Evolutionary conservation across 2,113 vertebrate genomes (phyloP).

Genomic region (Bothrops jararaca): DNA sequence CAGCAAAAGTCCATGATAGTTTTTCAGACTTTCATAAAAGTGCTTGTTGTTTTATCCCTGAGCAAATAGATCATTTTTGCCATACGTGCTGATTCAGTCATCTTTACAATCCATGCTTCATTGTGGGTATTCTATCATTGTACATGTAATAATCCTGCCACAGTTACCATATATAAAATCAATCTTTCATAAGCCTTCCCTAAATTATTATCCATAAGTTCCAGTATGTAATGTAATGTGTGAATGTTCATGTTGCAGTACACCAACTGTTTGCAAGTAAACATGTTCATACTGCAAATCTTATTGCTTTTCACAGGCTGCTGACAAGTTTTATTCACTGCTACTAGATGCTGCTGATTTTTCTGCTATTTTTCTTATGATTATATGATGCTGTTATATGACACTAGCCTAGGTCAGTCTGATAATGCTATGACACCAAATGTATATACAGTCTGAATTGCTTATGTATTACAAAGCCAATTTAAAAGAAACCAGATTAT

Average conservation of each 20-base stretch:
- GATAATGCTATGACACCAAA: background rate
- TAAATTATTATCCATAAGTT: background rate
- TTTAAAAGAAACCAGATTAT: background rate
- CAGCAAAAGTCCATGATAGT: background rate
- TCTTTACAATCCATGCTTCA: background rate
- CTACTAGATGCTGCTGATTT: background rate
- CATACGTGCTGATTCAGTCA: background rate
- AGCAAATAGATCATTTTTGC: background rate
- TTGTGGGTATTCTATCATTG: background rate
- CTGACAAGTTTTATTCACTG: background rate
- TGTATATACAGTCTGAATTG: background rate
- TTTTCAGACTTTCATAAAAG: background rate
- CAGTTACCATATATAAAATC: background rate
- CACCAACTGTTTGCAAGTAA: background rate
- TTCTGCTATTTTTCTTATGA: background rate
- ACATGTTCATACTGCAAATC: background rate
- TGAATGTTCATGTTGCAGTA: background rate
- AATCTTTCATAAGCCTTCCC: background rate
- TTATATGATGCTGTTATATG: background rate
- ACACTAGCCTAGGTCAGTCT: background rate
- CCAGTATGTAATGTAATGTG: background rate
- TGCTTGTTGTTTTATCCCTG: background rate
- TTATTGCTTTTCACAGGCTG: background rate
- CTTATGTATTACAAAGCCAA: background rate
- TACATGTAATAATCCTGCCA: background rate